These are phyloP conservation scores for Fistularia tabacaria DNA, from an alignment of 2,797 vertebrate species.

Conservation along the genomic window DNA sequence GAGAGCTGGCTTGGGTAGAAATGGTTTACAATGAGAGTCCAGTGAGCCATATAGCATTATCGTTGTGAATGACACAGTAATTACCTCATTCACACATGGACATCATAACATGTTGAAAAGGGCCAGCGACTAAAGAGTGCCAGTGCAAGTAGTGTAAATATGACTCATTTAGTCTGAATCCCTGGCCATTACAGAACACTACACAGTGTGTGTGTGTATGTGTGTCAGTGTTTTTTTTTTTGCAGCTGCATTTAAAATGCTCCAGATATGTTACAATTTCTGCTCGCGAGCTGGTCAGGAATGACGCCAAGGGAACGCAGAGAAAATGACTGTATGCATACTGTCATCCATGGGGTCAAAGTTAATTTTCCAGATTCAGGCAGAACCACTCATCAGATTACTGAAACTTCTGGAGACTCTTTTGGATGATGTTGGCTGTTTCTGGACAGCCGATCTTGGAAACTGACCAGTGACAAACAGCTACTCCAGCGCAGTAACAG, in stretches of 20 bases:
- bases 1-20: too few relatives aligned
- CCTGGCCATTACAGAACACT: conserved; percentile 44
- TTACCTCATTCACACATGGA: conserved; percentile 70
- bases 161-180: conserved; percentile 54
- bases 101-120: conserved; percentile 45
- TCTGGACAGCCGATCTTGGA: conserved; percentile 9
- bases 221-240: conserved; percentile 9
- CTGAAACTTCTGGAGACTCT: conserved; percentile 9
- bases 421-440: conserved; percentile 8
- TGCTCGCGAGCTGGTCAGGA: conserved; percentile 28
- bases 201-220: conserved; percentile 11
- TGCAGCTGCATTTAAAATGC: conserved; percentile 37
- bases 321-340: conserved; percentile 22
- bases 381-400: conserved; percentile 12
- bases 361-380: conserved; percentile 18
- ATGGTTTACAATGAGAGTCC: conserved; percentile 28
- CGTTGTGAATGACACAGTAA: conserved; percentile 36
- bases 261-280: conserved; percentile 26
- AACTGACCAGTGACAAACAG: conserved; percentile 10
- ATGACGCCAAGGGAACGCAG: conserved; percentile 4
- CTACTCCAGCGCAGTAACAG: background rate
- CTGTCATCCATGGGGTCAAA: conserved; percentile 24
- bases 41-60: conserved; percentile 39
- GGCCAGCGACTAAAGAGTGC: conserved; percentile 21
- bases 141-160: conserved; percentile 16